Evolutionary conservation across 2,888 invertebrate species (phyloP), one percentile per base, ranked within the genome.

Genomic region (Lacanobia oleracea): DNA sequence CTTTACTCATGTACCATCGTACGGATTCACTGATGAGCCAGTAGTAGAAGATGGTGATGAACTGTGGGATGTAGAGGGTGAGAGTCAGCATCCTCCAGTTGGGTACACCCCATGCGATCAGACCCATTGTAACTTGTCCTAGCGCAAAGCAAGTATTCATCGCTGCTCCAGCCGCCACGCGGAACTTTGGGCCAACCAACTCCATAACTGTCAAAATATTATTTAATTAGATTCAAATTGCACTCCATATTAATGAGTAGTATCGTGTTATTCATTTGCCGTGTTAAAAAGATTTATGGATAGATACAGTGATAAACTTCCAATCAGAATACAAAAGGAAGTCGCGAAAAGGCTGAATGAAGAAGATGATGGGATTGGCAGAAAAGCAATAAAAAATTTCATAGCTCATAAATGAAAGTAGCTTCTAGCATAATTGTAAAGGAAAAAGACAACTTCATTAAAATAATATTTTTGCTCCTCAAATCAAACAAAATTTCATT

Each of bases 1-100:
- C 97, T 87, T 97, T 97, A 68, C 97, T 97, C 81, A 98, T 92
- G 63, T 98, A 96, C 98, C 98, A 98, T 71, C 98, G 96, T 1
- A 97, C 95, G 5, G 97, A 97, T 91, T 98, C 98, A 0, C 97
- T 97, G 71, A 97, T 92, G 14, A 97, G 86, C 97, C 97, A 97
- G 81, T 97, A 96, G 86, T 97, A 97, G 12, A 96, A 90, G 40
- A 98, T 88, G 50, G 97, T 96, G 0, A 98, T 86, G 14, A 98
- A 90, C 16, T 97, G 97, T 0, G 98, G 98, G 0, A 96, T 91
- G 87, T 98, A 98, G 21, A 97, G 93, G 2, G 97, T 94, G 23
- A 97, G 94, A 9, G 98, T 96, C 3, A 97, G 92, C 45, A 93
- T 88, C 84, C 97, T 96, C 98, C 98, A 98, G 87, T 97, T 95